Evolutionary conservation across 1,140 invertebrate species (phyloP).

Genomic region (Tachypleus tridentatus): DNA sequence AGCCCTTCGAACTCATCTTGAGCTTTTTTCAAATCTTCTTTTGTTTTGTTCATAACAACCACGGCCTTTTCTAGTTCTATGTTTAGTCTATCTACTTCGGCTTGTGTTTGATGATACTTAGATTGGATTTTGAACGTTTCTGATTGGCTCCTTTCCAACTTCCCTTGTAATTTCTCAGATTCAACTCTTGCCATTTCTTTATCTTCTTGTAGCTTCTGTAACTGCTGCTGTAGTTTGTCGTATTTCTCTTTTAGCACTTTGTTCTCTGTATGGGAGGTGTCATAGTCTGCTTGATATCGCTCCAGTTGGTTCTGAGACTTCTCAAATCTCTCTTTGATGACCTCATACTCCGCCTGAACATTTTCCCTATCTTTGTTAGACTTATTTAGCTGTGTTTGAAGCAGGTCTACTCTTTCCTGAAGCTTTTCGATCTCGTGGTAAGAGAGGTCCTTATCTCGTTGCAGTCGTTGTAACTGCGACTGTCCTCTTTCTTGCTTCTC

Average conservation of each 20-base stretch:
- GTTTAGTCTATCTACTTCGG: conserved; percentile 69
- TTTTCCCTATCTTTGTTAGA: conserved; percentile 70
- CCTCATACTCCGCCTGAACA: conserved; percentile 65
- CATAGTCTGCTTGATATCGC: conserved; percentile 55
- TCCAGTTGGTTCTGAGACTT: conserved; percentile 44
- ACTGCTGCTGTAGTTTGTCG: conserved; percentile 65
- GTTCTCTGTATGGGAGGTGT: conserved; percentile 68
- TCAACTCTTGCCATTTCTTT: conserved; percentile 77
- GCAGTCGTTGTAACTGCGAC: conserved; percentile 56
- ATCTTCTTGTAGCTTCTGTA: conserved; percentile 72
- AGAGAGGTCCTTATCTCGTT: conserved; percentile 72
- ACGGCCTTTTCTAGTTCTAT: conserved; percentile 75
- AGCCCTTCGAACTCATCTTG: conserved; percentile 69
- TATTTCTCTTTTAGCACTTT: conserved; percentile 78
- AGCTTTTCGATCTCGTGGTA: conserved; percentile 65
- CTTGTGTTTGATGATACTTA: conserved; percentile 69
- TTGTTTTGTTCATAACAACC: conserved; percentile 56
- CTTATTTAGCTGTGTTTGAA: conserved; percentile 63
- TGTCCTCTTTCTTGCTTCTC: conserved; percentile 77
- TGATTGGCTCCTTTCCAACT: conserved; percentile 77
- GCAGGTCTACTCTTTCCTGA: conserved; percentile 62
- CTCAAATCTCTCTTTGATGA: conserved; percentile 74
- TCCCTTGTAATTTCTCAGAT: conserved; percentile 81
- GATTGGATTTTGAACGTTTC: conserved; percentile 77
- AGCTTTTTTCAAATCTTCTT: conserved; percentile 70